Percentiles rank a stretch among this genome's conserved stretches.
These are phyloP conservation scores for Gasteruption jaculator DNA, from an alignment of 2,888 invertebrate genomes.

Conservation along the genomic window DNA sequence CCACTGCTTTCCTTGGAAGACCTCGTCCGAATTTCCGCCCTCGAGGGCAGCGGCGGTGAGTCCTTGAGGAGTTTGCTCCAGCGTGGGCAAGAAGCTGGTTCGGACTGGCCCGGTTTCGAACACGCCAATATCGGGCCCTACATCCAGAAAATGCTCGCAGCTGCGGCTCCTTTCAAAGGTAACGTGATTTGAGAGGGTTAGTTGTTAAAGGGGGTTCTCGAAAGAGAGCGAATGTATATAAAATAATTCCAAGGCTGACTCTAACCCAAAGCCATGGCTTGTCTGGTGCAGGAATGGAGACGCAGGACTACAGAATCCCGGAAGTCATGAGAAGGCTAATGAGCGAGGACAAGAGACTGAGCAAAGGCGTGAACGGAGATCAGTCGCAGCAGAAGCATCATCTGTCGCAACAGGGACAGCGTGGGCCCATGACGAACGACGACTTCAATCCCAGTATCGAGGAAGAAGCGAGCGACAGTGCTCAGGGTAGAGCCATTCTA, in stretches of 20 bases:
- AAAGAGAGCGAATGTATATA: not conserved
- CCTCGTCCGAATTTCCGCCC: conserved; percentile 56
- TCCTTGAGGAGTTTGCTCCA: conserved; percentile 55
- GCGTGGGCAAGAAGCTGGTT: conserved; percentile 50
- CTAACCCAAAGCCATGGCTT: not conserved
- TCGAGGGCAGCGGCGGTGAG: conserved; percentile 53
- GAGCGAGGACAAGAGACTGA: conserved; percentile 55
- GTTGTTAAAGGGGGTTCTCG: not conserved
- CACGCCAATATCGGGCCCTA: conserved; percentile 55
- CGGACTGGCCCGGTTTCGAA: conserved; percentile 54
- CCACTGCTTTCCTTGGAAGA: conserved; percentile 60
- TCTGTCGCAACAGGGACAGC: conserved; percentile 37
- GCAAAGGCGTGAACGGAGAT: conserved; percentile 45
- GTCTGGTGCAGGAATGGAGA: conserved; percentile 38
- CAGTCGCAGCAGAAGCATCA: conserved; percentile 39
- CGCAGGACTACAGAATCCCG: conserved; percentile 53
- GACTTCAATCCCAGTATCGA: conserved; percentile 50
- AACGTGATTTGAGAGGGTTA: conserved; percentile 6
- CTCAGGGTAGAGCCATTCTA: conserved; percentile 65
- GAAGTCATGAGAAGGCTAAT: conserved; percentile 58
- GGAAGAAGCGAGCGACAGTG: conserved; percentile 49
- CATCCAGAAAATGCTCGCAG: conserved; percentile 55
- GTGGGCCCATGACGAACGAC: conserved; percentile 52
- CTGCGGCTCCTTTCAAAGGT: conserved; percentile 48
- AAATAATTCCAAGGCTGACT: no score